Evolutionary conservation across 2,888 invertebrate species (phyloP).

Genomic region (Cheilosia impressa): DNA sequence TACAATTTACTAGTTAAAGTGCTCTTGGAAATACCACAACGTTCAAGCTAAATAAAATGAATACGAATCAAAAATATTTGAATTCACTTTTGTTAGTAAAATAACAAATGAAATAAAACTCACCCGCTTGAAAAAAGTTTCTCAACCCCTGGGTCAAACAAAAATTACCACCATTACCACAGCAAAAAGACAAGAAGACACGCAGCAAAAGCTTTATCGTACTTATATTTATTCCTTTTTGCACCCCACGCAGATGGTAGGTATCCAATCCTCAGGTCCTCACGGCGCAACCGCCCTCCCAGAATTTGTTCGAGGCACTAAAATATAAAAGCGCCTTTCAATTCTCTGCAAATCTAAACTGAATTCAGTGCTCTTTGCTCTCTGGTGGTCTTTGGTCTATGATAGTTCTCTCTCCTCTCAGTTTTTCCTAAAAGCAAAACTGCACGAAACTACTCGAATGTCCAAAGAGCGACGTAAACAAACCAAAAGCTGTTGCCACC

Average conservation of each 20-base stretch:
- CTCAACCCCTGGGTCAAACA: constrained; percentile 41
- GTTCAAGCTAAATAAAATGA: neutral
- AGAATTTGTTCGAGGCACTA: constrained; percentile 69
- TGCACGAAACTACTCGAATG: constrained; percentile 62
- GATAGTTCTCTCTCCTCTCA: constrained; percentile 6
- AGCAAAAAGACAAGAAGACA: constrained; percentile 27
- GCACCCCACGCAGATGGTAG: constrained; percentile 38
- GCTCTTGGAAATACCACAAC: no score
- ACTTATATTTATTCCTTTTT: constrained; percentile 6
- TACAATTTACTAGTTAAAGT: no score
- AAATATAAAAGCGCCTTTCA: constrained; percentile 50
- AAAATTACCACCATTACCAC: constrained; percentile 8
- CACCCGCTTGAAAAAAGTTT: constrained; percentile 51
- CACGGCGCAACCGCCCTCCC: constrained; percentile 73
- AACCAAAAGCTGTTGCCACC: constrained; percentile 61
- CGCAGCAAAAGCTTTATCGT: constrained; percentile 41
- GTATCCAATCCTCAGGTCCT: constrained; percentile 44
- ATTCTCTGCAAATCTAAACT: constrained; percentile 36
- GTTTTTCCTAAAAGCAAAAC: constrained; percentile 14
- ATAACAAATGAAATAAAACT: neutral
- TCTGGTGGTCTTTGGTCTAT: no score
- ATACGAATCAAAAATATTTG: neutral
- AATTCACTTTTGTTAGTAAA: neutral
- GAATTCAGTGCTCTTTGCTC: neutral
- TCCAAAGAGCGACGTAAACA: constrained; percentile 66